Conservation (phyloP, 1,140 invertebrate genomes). For the fruit fly (Drosophila melanogaster) region DNA sequence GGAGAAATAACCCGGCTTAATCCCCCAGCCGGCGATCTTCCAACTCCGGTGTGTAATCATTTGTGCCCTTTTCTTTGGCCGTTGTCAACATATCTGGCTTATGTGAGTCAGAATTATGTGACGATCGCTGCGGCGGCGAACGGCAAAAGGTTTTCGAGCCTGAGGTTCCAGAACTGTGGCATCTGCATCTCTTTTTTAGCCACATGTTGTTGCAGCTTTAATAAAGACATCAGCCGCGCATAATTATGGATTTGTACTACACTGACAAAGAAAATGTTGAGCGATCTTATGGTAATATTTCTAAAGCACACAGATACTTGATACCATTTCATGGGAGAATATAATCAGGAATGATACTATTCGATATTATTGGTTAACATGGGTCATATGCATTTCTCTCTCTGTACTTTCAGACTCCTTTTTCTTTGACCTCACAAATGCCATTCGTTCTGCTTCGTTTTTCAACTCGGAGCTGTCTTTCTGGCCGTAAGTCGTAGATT, state of each 20-base stretch:
- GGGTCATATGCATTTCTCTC: not conserved
- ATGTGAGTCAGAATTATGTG: conserved; percentile 83
- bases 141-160: conserved; percentile 72
- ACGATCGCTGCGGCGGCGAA: conserved; percentile 59
- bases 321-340: no score
- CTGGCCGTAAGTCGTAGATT: conserved; percentile 78
- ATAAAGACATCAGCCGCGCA: conserved; percentile 82
- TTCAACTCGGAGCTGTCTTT: conserved; percentile 57
- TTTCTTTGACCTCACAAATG: conserved; percentile 50
- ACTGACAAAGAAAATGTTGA: not conserved
- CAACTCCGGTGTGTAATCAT: conserved; percentile 54
- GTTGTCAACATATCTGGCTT: conserved; percentile 83
- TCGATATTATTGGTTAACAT: no score
- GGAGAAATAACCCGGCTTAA: conserved; percentile 70
- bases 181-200: conserved; percentile 30
- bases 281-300: no score
- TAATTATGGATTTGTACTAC: conserved; percentile 82
- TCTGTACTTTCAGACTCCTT: conserved; percentile 11
- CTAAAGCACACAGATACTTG: no score
- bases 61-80: conserved; percentile 66
- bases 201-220: conserved; percentile 80
- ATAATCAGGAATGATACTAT: no score
- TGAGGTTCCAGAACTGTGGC: conserved; percentile 10
- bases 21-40: conserved; percentile 41
- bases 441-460: conserved; percentile 81